A percentile compares a stretch with the other conserved stretches of the same genome.
Evolutionary conservation across 1,140 invertebrate species (phyloP).

Genomic region (Orchesella cincta): DNA sequence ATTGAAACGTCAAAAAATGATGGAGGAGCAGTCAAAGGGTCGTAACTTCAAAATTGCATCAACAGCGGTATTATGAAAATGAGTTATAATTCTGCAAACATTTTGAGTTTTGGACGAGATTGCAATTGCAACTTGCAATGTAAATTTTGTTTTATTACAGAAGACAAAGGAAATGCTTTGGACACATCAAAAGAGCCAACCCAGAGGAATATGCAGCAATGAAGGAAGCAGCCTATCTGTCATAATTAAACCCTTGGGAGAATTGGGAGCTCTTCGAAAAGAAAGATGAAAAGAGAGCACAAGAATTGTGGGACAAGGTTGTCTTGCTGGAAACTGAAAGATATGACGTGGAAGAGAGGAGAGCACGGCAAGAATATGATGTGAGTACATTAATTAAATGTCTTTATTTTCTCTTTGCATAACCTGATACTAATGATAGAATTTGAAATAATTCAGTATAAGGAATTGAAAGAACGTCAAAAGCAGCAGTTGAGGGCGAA

Average conservation of each 20-base stretch:
- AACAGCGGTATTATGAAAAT: slow-evolving; percentile 11
- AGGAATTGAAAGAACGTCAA: slow-evolving; percentile 62
- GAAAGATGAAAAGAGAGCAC: not conserved
- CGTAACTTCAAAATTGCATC: slow-evolving; percentile 16
- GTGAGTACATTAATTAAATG: not conserved
- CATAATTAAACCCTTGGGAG: slow-evolving; percentile 20
- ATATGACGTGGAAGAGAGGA: slow-evolving; percentile 21
- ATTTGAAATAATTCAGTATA: too few species aligned
- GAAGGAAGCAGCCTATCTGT: slow-evolving; percentile 4
- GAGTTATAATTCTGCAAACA: not conserved
- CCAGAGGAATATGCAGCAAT: not conserved
- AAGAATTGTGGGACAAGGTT: slow-evolving; percentile 12
- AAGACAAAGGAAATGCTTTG: not conserved
- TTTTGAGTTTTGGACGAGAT: not conserved
- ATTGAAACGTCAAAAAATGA: not conserved
- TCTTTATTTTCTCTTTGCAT: too few species aligned
- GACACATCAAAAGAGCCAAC: not conserved
- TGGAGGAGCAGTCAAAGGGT: slow-evolving; percentile 18
- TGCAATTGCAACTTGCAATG: too few species aligned
- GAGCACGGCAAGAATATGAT: slow-evolving; percentile 17
- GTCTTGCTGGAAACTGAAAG: slow-evolving; percentile 10
- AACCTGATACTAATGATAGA: too few species aligned
- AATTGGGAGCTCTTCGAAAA: not conserved
- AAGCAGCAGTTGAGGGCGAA: slow-evolving; percentile 62
- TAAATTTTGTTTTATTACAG: not conserved